Percentiles rank a stretch among this genome's conserved stretches.
Evolutionary conservation across 2,888 invertebrate species (phyloP).

Genomic region (Mesoligia furuncula): DNA sequence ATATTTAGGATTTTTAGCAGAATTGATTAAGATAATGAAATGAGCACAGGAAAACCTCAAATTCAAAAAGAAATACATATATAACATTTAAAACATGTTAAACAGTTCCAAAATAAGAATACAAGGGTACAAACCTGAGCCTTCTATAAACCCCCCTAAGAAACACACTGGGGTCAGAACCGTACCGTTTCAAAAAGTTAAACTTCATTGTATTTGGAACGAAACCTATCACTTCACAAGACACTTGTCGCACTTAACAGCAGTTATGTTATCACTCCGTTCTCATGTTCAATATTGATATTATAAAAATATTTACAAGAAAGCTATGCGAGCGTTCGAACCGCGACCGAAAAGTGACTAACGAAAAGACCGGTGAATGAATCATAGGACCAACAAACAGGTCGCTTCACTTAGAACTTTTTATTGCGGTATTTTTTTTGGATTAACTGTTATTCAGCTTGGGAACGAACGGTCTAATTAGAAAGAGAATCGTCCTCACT

Average conservation of each 20-base stretch:
- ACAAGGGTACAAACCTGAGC: slow-evolving; percentile 43
- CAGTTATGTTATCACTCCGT: slow-evolving; percentile 39
- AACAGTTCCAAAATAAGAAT: background rate
- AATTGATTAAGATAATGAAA: background rate
- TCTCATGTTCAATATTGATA: slow-evolving; percentile 80
- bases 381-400: slow-evolving; percentile 80
- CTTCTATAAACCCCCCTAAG: slow-evolving; percentile 38
- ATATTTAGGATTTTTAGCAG: background rate
- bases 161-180: slow-evolving; percentile 47
- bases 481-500: slow-evolving; percentile 60
- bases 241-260: slow-evolving; percentile 20
- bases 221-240: slow-evolving; percentile 33
- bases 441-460: slow-evolving; percentile 80
- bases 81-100: background rate
- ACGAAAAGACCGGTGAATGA: slow-evolving; percentile 78
- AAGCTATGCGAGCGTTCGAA: slow-evolving; percentile 75
- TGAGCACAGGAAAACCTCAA: background rate
- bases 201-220: slow-evolving; percentile 42
- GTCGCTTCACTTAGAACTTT: slow-evolving; percentile 82
- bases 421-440: slow-evolving; percentile 84
- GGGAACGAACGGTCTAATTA: slow-evolving; percentile 75
- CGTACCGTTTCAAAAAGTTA: slow-evolving; percentile 48
- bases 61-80: background rate
- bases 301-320: slow-evolving; percentile 81
- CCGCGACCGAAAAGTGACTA: slow-evolving; percentile 76